Base-by-base conservation (phyloP, 2,113 vertebrate genomes). In the Sapajus apella region DNA sequence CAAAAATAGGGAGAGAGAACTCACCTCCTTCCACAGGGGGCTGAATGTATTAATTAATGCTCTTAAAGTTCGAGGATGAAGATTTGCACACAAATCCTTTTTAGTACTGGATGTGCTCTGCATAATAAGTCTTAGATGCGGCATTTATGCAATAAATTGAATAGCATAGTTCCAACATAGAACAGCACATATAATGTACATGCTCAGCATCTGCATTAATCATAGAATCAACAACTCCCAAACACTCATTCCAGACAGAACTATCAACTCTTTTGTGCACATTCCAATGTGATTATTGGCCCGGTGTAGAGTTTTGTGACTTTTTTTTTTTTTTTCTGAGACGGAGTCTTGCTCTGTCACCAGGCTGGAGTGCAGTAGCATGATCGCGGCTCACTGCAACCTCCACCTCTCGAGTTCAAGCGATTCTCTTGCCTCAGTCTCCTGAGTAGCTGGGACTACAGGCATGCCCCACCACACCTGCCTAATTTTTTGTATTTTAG, bases 61-160 rank as follows among this genome's bases (percentile, higher is more conserved):
- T 90, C 68, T 77, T 47, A 68, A 87, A 85, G 37, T 72, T 50
- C 55, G 5, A 90, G 82, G 50, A 85, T 47, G 6, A 81, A 96
- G 55, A 92, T 90, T 43, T 85, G 55, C 18, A 95, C 68, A 83
- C 17, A 96, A 92, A 58, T 79, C 68, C 68, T 95, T 92, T 47
- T 81, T 85, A 45, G 55, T 77, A 66, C 75, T 75, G 77, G 47
- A 79, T 90, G 66, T 3, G 25, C 27, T 72, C 52, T 90, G 27
- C 61, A 72, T 61, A 97, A 97, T n/a, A 87, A 95, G 72, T 14
- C 5, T 88, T 47, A 90, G 64, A 12, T 68, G n/a, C 79, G 75
- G 95, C 95, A 76, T 0, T 6, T 90, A 52, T 0, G 79, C 85
- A 45, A 72, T 83, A 94, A 93, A 43, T 87, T 55, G 84, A 68